phyloP scores from a whole-genome alignment of 64 coral and sea anemone genomes.

The Actinia equina region DNA sequence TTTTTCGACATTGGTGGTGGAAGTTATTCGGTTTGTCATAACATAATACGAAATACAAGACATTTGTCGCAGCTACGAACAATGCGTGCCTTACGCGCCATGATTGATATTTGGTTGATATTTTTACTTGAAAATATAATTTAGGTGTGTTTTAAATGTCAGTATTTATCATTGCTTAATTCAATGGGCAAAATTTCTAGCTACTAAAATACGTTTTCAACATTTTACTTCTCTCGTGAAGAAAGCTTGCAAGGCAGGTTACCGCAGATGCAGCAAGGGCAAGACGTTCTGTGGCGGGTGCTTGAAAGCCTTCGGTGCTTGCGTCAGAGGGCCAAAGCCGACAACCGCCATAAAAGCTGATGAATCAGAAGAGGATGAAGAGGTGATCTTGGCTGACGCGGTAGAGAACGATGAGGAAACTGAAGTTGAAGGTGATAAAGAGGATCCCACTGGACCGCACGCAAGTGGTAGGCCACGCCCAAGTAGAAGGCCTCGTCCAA shows the following conservation, averaged over 20 bases:
- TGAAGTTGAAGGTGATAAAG: background rate
- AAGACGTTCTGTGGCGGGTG: background rate
- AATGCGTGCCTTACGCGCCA: too few species aligned
- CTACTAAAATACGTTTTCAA: too few species aligned
- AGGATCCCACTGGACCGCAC: background rate
- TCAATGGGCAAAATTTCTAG: too few species aligned
- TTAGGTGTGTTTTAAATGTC: too few species aligned
- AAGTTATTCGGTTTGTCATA: too few species aligned
- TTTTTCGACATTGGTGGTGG: too few species aligned
- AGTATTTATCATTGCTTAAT: too few species aligned
- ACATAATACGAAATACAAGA: too few species aligned
- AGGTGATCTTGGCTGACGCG: background rate
- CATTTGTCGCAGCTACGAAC: too few species aligned
- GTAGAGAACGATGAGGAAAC: background rate
- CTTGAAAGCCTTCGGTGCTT: background rate
- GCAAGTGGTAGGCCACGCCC: background rate
- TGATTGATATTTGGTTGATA: too few species aligned
- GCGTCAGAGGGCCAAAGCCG: background rate
- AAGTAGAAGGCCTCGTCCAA: background rate
- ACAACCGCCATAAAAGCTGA: background rate
- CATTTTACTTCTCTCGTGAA: background rate
- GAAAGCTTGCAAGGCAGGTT: background rate
- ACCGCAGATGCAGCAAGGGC: background rate
- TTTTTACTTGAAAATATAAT: too few species aligned
- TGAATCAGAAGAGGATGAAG: background rate